phyloP scores from a whole-genome alignment of 2,797 vertebrate species.

The Thalassophryne amazonica region DNA sequence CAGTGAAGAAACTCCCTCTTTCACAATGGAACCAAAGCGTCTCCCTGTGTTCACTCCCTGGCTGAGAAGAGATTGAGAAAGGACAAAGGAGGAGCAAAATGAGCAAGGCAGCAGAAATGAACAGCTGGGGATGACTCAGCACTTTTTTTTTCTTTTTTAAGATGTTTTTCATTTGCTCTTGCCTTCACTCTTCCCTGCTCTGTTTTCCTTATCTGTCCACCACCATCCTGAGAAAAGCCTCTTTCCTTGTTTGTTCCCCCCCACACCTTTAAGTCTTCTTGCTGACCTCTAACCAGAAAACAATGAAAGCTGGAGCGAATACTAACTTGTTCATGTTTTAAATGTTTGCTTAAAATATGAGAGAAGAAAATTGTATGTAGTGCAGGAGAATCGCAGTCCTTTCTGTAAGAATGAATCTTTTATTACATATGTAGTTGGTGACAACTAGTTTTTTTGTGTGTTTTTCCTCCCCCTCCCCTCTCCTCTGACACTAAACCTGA shows the following conservation, averaged over 20 bases:
- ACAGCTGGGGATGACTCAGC: conserved; percentile 59
- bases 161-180: conserved; percentile 66
- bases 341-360: conserved; percentile 66
- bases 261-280: conserved; percentile 17
- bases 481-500: conserved; percentile 59
- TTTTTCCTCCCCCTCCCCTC: no score
- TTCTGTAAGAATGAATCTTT: conserved; percentile 67
- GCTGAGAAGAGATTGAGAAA: conserved; percentile 48
- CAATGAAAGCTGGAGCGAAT: conserved; percentile 40
- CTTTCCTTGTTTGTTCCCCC: conserved; percentile 40
- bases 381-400: conserved; percentile 54
- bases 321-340: conserved; percentile 60
- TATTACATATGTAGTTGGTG: conserved; percentile 65
- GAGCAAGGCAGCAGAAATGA: conserved; percentile 36
- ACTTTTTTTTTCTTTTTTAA: conserved; percentile 62
- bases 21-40: conserved; percentile 70
- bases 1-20: conserved; percentile 71
- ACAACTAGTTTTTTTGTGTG: conserved; percentile 65
- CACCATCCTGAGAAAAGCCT: no score
- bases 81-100: conserved; percentile 41
- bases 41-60: conserved; percentile 53
- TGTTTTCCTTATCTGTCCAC: conserved; percentile 54
- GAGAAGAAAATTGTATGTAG: conserved; percentile 62
- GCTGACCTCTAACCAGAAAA: conserved; percentile 55
- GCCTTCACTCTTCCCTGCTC: conserved; percentile 46